phyloP scores from a whole-genome alignment of 2,113 vertebrate species.

The Scophthalmus maximus region DNA sequence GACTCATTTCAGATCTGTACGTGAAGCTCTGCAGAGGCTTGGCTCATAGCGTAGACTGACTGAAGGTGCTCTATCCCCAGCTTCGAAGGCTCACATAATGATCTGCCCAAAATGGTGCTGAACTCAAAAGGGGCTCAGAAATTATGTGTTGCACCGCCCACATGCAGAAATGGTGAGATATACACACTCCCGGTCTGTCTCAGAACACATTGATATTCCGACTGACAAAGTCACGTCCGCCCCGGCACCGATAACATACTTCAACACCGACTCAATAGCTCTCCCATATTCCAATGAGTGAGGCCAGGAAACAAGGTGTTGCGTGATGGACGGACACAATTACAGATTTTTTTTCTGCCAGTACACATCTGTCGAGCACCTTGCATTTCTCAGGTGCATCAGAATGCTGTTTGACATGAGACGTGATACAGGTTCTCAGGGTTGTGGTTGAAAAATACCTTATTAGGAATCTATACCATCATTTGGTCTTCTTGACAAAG shows the following conservation, averaged over 20 bases:
- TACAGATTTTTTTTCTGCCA: slow-evolving; percentile 52
- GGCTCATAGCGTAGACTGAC: slow-evolving; percentile 33
- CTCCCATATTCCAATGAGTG: slow-evolving; percentile 33
- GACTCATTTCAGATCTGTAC: slow-evolving; percentile 43
- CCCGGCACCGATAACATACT: slow-evolving; percentile 36
- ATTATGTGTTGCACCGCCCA: slow-evolving; percentile 1
- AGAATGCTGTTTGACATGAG: slow-evolving; percentile 40
- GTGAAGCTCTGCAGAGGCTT: slow-evolving; percentile 50
- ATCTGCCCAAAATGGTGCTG: slow-evolving; percentile 7
- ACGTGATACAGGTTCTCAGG: slow-evolving; percentile 21
- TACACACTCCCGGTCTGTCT: slow-evolving; percentile 17
- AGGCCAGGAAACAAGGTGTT: slow-evolving; percentile 49
- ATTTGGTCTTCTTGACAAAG: background rate
- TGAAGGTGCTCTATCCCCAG: slow-evolving; percentile 32
- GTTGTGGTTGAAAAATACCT: slow-evolving; percentile 23
- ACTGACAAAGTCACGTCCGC: slow-evolving; percentile 38
- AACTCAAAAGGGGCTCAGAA: slow-evolving; percentile 6
- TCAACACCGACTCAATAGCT: slow-evolving; percentile 11
- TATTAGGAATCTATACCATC: slow-evolving; percentile 8
- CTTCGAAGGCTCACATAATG: slow-evolving; percentile 35
- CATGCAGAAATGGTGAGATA: background rate
- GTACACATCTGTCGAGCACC: slow-evolving; percentile 43
- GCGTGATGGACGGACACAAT: slow-evolving; percentile 72
- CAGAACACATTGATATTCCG: slow-evolving; percentile 52
- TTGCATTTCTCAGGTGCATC: slow-evolving; percentile 29